Base-by-base conservation (phyloP, 2,888 invertebrate genomes). In the Diarsia mendica region DNA sequence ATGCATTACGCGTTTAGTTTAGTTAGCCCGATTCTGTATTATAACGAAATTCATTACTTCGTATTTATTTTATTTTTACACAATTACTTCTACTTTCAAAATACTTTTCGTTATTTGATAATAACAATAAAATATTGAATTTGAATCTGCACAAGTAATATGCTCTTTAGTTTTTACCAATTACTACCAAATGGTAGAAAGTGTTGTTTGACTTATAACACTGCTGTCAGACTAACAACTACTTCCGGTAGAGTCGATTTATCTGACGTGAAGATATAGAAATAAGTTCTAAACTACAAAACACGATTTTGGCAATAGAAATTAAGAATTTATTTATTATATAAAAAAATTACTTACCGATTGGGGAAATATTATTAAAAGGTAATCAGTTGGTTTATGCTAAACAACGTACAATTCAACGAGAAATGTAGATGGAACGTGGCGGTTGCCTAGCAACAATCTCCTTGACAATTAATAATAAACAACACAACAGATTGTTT, bases 1-100 rank as follows among this genome's bases (percentile, higher is more conserved):
- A 90, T 80, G 73, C 67, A 53, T 69, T 73, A 69, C 75, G 89
- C 94, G 95, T 95, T 94, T 93, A 74, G 92, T 91, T 94, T 77
- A 74, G 91, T 94, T 77, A 74, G 91, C 79, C 89, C 6, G 5
- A 11, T 33, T 49, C 23, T 49, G n/a, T 13, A 48, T 2, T 63
- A 11, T 20, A 63, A 20, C 8, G 23, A 71, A n/a, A 23, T 51
- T 6, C 46, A 3, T 20, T 39, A 9, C 33, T 23, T 23, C 0
- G 0, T 18, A 46, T 65, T 44, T 61, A 61, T 20, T 39, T 20
- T 0, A 20, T 61, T 33, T 5, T 61, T 15, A 44, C 13, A 44
- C n/a, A 63, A 44, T n/a, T 63, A n/a, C n/a, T 18, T 8, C 11
- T 18, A 23, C 15, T 39, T 11, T 28, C 0, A 18, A 70, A 44